Conservation (phyloP, 2,113 vertebrate species). For the Cathartes aura region DNA sequence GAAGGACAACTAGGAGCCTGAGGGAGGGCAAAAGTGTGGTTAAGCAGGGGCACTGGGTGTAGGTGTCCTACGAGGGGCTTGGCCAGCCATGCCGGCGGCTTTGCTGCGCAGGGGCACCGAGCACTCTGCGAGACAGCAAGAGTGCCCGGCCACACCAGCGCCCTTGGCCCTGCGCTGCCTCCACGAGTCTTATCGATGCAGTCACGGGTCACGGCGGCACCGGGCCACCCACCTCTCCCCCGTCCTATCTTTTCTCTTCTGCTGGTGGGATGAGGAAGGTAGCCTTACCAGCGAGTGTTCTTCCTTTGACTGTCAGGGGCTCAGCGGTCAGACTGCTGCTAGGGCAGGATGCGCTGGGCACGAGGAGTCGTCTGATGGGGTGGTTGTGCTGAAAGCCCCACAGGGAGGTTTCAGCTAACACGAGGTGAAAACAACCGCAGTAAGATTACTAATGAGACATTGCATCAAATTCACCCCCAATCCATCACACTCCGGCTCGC, state of each 20-base stretch:
- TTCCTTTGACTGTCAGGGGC: neutral
- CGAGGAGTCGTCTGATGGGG: neutral
- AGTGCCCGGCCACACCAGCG: fast-evolving
- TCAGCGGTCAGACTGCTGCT: neutral
- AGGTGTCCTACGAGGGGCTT: fast-evolving
- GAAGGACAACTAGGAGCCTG: neutral
- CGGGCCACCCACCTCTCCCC: neutral
- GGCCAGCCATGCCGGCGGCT: neutral
- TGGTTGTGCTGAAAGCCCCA: neutral
- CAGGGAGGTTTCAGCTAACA: neutral
- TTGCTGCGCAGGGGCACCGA: fast-evolving
- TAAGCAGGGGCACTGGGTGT: neutral
- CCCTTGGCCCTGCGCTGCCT: neutral
- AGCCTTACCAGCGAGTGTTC: neutral
- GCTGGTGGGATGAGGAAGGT: neutral
- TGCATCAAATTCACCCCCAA: neutral
- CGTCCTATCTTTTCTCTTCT: neutral
- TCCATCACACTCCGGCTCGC: fast-evolving
- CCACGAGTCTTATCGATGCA: fast-evolving
- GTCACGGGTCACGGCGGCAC: fast-evolving
- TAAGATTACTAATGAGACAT: neutral
- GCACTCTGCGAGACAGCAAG: neutral
- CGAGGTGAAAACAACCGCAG: fast-evolving
- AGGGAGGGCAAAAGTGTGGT: neutral
- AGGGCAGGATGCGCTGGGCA: too few species aligned